Evolutionary conservation across 2,113 vertebrate genomes (phyloP).

Genomic region (Hypanus sabinus): DNA sequence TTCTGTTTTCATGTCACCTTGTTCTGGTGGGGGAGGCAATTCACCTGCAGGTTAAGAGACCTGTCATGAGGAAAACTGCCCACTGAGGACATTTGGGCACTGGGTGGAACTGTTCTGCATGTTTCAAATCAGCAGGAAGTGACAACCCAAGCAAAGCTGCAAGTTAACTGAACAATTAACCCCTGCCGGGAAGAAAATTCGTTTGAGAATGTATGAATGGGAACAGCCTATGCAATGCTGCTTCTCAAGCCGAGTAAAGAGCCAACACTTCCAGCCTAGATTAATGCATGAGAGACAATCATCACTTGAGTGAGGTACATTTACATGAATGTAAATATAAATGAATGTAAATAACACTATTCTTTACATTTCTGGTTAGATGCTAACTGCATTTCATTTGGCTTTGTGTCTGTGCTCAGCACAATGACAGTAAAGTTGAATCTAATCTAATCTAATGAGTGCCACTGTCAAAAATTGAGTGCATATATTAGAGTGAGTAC

Average conservation of each 20-base stretch:
- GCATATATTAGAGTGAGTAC: neutral
- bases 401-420: too few species aligned
- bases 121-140: too few species aligned
- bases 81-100: neutral
- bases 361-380: too few species aligned
- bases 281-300: neutral
- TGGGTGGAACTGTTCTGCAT: neutral
- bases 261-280: neutral
- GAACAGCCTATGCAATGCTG: neutral
- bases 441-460: too few species aligned
- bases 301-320: neutral
- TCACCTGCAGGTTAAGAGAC: neutral
- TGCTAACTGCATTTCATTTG: too few species aligned
- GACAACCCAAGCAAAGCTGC: neutral
- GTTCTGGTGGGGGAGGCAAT: neutral
- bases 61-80: neutral
- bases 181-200: neutral
- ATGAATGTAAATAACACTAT: too few species aligned
- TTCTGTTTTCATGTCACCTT: neutral
- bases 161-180: neutral
- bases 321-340: too few species aligned
- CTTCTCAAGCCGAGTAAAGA: neutral
- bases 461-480: neutral
- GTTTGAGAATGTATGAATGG: neutral
- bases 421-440: too few species aligned